Conservation (phyloP, 2,113 vertebrate genomes). For the Hypocryptadius cinnamomeus region DNA sequence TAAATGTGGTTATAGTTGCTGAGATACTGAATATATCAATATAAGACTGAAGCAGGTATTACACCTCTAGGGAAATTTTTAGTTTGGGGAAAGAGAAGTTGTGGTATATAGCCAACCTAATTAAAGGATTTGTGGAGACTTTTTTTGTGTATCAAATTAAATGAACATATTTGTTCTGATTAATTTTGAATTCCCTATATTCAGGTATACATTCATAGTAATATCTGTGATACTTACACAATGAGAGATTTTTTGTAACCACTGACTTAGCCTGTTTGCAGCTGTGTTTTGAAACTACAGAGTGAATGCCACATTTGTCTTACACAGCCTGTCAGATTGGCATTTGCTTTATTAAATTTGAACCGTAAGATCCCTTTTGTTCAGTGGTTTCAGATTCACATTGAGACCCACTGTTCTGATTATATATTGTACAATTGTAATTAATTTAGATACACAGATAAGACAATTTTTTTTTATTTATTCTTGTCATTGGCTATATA, state of each 20-base stretch:
- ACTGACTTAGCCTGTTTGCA: not conserved
- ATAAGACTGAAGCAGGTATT: not conserved
- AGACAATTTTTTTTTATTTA: not conserved
- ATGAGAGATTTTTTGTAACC: not conserved
- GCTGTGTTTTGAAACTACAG: not conserved
- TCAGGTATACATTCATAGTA: not conserved
- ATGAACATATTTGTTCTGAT: not conserved
- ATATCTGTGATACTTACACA: not conserved
- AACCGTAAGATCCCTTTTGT: slow-evolving; percentile 41
- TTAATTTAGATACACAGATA: slow-evolving; percentile 45
- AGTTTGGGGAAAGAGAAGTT: not conserved
- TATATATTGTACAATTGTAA: slow-evolving; percentile 41
- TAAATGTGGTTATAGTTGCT: not conserved
- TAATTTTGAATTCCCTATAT: not conserved
- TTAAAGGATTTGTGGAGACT: not conserved
- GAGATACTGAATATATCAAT: not conserved
- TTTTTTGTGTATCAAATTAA: not conserved
- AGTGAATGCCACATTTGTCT: slow-evolving; percentile 17
- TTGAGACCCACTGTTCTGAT: slow-evolving; percentile 5
- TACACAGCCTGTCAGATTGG: slow-evolving; percentile 9
- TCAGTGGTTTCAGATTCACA: slow-evolving; percentile 22
- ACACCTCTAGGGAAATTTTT: not conserved
- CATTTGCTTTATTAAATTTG: slow-evolving; percentile 45
- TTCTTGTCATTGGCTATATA: slow-evolving; percentile 5
- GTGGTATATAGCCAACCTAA: not conserved